A percentile compares a stretch with the other conserved stretches of the same genome.
phyloP scores from a whole-genome alignment of 2,888 invertebrate genomes.

The Sycophila texana region DNA sequence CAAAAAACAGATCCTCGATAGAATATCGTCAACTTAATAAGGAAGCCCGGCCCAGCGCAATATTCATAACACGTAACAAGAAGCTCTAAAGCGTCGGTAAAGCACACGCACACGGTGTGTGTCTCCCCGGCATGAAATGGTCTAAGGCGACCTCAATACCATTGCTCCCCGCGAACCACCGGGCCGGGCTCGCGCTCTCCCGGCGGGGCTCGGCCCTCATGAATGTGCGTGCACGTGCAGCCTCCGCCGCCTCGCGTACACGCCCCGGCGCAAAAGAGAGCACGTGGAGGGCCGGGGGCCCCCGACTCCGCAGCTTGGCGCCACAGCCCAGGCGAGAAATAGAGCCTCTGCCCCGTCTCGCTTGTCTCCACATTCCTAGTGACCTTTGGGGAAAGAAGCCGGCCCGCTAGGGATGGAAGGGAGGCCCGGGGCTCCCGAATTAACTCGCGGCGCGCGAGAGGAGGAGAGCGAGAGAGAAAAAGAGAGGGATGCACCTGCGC shows the following conservation, averaged over 20 bases:
- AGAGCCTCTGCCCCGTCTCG: slow-evolving; percentile 56
- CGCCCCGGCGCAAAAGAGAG: slow-evolving; percentile 11
- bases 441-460: slow-evolving; percentile 37
- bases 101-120: too few species aligned
- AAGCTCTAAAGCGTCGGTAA: too few species aligned
- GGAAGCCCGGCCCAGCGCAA: too few species aligned
- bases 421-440: slow-evolving; percentile 40
- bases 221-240: slow-evolving; percentile 9
- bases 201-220: neutral
- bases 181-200: neutral
- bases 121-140: too few species aligned
- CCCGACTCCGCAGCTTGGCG: slow-evolving; percentile 56
- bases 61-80: too few species aligned
- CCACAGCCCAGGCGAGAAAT: slow-evolving; percentile 66
- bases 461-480: slow-evolving; percentile 39
- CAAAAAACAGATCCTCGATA: too few species aligned
- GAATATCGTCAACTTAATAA: too few species aligned
- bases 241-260: too few species aligned
- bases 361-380: slow-evolving; percentile 61
- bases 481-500: slow-evolving; percentile 55
- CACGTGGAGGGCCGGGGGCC: slow-evolving; percentile 28
- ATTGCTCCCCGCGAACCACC: too few species aligned
- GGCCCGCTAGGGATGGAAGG: neutral
- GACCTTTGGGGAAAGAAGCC: slow-evolving; percentile 57
- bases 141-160: too few species aligned